Percentiles rank a stretch among this genome's conserved stretches.
Evolutionary conservation across 2,888 invertebrate species (phyloP).

Genomic region (Ophion slaviceki): DNA sequence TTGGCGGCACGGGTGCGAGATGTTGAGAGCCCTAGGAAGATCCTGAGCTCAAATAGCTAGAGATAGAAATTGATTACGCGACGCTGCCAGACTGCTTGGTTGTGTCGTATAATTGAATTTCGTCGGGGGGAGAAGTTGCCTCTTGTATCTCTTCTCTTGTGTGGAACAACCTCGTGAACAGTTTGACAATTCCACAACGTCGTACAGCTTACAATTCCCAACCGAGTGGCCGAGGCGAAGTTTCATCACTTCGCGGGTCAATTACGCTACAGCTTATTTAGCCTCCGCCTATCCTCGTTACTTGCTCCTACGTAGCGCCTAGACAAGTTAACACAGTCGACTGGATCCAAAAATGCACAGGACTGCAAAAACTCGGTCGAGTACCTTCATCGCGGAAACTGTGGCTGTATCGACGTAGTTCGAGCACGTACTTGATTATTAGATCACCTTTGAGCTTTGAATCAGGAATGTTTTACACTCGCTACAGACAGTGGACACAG

Average conservation of each 20-base stretch:
- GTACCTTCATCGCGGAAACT: too few relatives aligned
- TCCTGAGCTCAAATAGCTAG: constrained; percentile 2
- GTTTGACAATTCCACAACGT: not conserved
- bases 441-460: too few relatives aligned
- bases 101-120: constrained; percentile 75
- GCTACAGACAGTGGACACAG: too few relatives aligned
- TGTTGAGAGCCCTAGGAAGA: not conserved
- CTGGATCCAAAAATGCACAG: too few relatives aligned
- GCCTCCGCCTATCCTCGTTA: too few relatives aligned
- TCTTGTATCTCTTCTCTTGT: constrained; percentile 4
- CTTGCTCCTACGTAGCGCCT: too few relatives aligned
- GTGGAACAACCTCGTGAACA: not conserved
- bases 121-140: constrained; percentile 25
- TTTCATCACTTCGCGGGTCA: constrained; percentile 57
- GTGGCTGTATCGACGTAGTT: too few relatives aligned
- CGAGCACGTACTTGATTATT: too few relatives aligned
- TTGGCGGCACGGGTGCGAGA: not conserved
- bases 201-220: not conserved
- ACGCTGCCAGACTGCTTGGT: constrained; percentile 45
- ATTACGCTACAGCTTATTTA: not conserved
- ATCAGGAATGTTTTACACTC: too few relatives aligned
- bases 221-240: constrained; percentile 50
- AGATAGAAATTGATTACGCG: constrained; percentile 18
- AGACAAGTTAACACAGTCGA: too few relatives aligned
- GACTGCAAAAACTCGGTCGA: too few relatives aligned